Evolutionary conservation across 2,888 invertebrate species (phyloP).

Genomic region (Athrips mouffetella): DNA sequence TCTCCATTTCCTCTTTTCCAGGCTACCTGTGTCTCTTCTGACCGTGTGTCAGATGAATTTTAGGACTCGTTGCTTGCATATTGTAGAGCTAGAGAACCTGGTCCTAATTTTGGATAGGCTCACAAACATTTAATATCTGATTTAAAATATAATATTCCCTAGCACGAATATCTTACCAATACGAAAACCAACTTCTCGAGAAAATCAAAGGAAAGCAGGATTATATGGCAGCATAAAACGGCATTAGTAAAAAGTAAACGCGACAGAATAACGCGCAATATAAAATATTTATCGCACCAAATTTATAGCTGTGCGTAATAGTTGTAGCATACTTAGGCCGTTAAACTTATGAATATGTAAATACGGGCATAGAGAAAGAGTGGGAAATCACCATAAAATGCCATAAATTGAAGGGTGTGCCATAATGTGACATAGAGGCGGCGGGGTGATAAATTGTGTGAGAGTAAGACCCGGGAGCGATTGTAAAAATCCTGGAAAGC

Average conservation of each 20-base stretch:
- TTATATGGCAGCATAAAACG: conserved; percentile 6
- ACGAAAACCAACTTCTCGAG: background rate
- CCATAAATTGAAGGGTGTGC: conserved; percentile 50
- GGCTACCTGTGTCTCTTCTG: no score
- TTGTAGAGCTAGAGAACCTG: no score
- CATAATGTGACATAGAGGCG: conserved; percentile 53
- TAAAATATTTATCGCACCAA: conserved; percentile 15
- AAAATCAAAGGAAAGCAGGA: background rate
- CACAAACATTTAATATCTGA: no score
- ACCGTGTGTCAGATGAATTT: no score
- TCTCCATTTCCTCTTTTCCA: no score
- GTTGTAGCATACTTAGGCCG: conserved; percentile 7
- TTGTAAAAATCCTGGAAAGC: conserved; percentile 59
- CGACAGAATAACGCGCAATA: conserved; percentile 1
- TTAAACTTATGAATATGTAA: conserved; percentile 23
- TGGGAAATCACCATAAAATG: conserved; percentile 54
- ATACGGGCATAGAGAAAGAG: conserved; percentile 26
- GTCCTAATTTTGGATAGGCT: no score
- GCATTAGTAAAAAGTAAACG: conserved; percentile 4
- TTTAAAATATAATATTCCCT: background rate
- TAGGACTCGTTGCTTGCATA: no score
- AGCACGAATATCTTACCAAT: background rate
- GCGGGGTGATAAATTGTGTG: conserved; percentile 52
- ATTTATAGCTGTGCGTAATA: conserved; percentile 15
- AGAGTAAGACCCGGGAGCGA: conserved; percentile 45